Percentiles rank a stretch among this genome's conserved stretches.
phyloP scores from a whole-genome alignment of 2,113 vertebrate species.

The Sphyrna mokarran region DNA sequence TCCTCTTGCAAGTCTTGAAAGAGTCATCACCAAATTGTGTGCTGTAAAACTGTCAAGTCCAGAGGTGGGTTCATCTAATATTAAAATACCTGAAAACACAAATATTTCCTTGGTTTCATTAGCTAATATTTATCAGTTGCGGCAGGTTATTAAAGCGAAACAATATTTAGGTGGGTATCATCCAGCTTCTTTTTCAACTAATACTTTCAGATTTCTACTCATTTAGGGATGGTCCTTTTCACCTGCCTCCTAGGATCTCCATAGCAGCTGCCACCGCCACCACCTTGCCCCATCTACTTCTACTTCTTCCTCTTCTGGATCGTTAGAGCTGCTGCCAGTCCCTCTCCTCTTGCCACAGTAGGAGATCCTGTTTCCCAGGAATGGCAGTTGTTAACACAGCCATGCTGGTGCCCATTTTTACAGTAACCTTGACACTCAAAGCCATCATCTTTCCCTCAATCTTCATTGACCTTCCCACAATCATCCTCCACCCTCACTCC shows the following conservation, averaged over 20 bases:
- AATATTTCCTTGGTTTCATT: not conserved
- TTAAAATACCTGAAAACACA: constrained; percentile 72
- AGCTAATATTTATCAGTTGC: not conserved
- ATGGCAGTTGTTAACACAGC: no score
- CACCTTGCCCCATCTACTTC: no score
- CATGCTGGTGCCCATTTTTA: no score
- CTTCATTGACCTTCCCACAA: no score
- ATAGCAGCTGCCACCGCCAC: no score
- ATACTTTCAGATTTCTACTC: not conserved
- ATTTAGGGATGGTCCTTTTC: not conserved
- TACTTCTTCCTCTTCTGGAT: no score
- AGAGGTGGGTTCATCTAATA: constrained; percentile 89
- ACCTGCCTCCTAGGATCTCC: not conserved
- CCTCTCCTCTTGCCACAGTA: no score
- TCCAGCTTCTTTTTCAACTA: not conserved
- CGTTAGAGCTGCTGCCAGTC: no score
- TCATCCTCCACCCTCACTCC: no score
- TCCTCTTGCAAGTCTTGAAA: constrained; percentile 82
- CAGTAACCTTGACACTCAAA: no score
- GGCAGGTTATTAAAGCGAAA: not conserved
- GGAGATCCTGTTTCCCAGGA: no score
- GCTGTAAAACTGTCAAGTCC: constrained; percentile 96
- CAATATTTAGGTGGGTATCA: not conserved
- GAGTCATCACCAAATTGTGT: constrained; percentile 85
- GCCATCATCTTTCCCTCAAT: no score